Evolutionary conservation across 2,797 vertebrate species (phyloP), one percentile per base, ranked within the genome.

Genomic region (Chiroxiphia lanceolata): DNA sequence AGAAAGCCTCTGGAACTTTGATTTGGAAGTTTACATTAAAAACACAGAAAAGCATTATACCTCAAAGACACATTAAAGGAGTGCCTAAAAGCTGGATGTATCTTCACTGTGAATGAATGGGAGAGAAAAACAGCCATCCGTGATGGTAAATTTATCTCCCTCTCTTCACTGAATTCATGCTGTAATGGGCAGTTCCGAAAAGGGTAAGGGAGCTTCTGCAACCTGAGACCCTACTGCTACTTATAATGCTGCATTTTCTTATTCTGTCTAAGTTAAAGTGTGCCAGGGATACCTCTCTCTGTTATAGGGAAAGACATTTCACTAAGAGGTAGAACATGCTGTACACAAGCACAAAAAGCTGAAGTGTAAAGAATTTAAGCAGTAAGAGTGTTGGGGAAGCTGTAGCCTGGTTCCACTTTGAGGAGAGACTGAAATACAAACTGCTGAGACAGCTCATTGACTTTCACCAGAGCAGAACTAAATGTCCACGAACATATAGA

Each of bases 361-460:
- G 63, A 91, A 89, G 92, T 77, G 92, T 86, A 96, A 93, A 96
- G 91, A 69, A 90, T 72, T 81, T 70, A 82, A 94, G 76, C 71
- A 44, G 59, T 23, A 69, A 71, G 50, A 95, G n/a, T 29, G 59
- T 48, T 65, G 70, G 34, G 31, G 68, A 95, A 92, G 75, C 78
- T 91, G 87, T 44, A 96, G 85, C 89, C 95, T 84, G 87, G 69
- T 94, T 96, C 82, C 67, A 81, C 93, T 96, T 95, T 54, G 80
- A 91, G 91, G 67, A 19, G 4, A 75, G 42, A 93, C 82, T 90
- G 87, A 96, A 95, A 96, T 86, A 96, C 36, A 84, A 86, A 94
- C 59, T 94, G 96, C 95, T 96, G 91, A 96, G 85, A 86, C 89
- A 93, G 94, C 91, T 93, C 40, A 1, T 27, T 67, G 51, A 45